Base-by-base conservation (phyloP, 2,888 invertebrate species). In the Athripsodes cinereus region DNA sequence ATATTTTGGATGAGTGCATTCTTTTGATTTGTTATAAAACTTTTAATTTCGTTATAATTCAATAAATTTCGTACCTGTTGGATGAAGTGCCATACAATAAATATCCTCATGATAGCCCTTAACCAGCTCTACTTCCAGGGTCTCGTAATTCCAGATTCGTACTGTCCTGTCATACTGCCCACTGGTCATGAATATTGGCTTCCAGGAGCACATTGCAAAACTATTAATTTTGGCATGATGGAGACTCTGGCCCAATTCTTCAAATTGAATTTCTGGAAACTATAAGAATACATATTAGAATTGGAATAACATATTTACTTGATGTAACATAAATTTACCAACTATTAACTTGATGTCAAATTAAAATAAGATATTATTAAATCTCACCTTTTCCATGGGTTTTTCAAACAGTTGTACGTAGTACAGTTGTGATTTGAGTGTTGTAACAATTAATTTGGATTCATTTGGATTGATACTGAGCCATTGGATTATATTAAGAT, bases 101-200 rank as follows among this genome's bases (percentile, higher is more conserved):
- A 92, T 82, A 67, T 92, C 91, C 67, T 96, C 94, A 64, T 86
- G 82, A 69, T 93, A 96, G 65, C 88, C 83, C 68, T 92, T 89
- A 19, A 84, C 80, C 69, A 93, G 73, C 67, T 93, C 89, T 53
- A 94, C 76, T 50, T 81, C 87, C 69, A 88, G 87, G 0, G 87
- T 88, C 73, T 92, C 88, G 69, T 92, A 96, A 70, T 96, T 92
- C 96, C 96, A 96, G 49, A 96, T 82, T 54, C 93, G 81, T 52
- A 96, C 83, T 35, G 91, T 92, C 65, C 90, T 84, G 71, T 96
- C 96, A 51, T 82, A 75, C 62, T 83, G 82, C 48, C 90, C 89
- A 2, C 86, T 77, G 0, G 96, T 95, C 74, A 95, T 87, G 62
- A 95, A 85, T 56, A 95, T 85, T 0, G 95, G 90, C 70, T 95